phyloP scores from a whole-genome alignment of 2,797 vertebrate genomes.

The Poecilia wingei region DNA sequence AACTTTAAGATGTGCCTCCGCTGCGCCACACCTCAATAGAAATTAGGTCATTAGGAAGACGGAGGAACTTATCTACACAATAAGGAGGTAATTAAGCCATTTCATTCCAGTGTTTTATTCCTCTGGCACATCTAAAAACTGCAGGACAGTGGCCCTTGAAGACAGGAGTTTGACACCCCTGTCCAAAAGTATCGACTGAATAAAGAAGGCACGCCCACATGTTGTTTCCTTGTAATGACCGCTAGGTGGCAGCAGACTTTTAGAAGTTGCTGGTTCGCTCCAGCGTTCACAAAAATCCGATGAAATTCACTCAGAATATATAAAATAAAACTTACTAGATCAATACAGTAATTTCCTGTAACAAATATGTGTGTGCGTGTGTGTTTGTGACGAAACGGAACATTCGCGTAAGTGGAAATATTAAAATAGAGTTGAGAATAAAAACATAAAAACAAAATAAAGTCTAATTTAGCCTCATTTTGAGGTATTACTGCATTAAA shows the following conservation, averaged over 20 bases:
- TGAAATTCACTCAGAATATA: conserved; percentile 1
- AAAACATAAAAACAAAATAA: not conserved
- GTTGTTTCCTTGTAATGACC: not conserved
- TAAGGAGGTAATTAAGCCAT: no score
- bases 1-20: no score
- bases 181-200: not conserved
- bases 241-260: conserved; percentile 58
- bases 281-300: not conserved
- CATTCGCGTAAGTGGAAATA: not conserved
- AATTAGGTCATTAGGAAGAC: no score
- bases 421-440: not conserved
- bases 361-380: fast-evolving
- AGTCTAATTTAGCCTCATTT: not conserved
- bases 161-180: no score
- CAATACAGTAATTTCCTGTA: fast-evolving
- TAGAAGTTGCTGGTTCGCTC: not conserved
- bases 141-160: no score
- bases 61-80: no score
- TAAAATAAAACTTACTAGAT: not conserved
- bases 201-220: not conserved
- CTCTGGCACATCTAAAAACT: no score
- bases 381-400: fast-evolving
- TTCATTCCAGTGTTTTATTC: no score
- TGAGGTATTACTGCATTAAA: not conserved
- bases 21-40: no score